Conservation (phyloP, 1,140 invertebrate species). For the Nilaparvata lugens region DNA sequence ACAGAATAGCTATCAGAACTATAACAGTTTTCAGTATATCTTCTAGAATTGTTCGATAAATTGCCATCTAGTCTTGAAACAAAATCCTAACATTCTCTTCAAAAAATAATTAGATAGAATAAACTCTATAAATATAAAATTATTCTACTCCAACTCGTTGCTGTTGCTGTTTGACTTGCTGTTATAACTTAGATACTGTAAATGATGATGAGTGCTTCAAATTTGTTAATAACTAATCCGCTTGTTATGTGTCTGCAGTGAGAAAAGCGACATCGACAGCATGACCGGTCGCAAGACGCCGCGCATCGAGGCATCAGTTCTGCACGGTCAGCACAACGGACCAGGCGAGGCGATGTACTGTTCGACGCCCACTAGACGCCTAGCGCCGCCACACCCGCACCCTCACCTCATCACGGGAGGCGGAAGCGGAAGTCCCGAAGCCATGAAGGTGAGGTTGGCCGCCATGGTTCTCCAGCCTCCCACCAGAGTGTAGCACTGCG, state of each 20-base stretch:
- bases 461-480: slow-evolving; percentile 67
- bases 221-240: neutral
- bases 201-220: neutral
- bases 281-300: slow-evolving; percentile 26
- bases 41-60: too few relatives aligned
- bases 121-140: too few relatives aligned
- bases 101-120: too few relatives aligned
- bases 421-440: slow-evolving; percentile 46
- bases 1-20: too few relatives aligned
- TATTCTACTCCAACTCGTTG: too few relatives aligned
- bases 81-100: too few relatives aligned
- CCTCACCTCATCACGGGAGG: slow-evolving; percentile 29
- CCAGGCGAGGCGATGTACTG: slow-evolving; percentile 49
- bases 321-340: slow-evolving; percentile 31
- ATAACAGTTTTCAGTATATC: too few relatives aligned
- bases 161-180: too few relatives aligned
- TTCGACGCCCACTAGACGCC: slow-evolving; percentile 30
- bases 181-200: slow-evolving; percentile 12
- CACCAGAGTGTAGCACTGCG: slow-evolving; percentile 58
- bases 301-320: slow-evolving; percentile 15
- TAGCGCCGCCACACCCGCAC: slow-evolving; percentile 9
- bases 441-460: slow-evolving; percentile 69
- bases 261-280: slow-evolving; percentile 43
- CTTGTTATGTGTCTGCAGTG: slow-evolving; percentile 36
- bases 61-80: too few relatives aligned